phyloP scores from a whole-genome alignment of 2,113 vertebrate species.

The Petroica traversi region DNA sequence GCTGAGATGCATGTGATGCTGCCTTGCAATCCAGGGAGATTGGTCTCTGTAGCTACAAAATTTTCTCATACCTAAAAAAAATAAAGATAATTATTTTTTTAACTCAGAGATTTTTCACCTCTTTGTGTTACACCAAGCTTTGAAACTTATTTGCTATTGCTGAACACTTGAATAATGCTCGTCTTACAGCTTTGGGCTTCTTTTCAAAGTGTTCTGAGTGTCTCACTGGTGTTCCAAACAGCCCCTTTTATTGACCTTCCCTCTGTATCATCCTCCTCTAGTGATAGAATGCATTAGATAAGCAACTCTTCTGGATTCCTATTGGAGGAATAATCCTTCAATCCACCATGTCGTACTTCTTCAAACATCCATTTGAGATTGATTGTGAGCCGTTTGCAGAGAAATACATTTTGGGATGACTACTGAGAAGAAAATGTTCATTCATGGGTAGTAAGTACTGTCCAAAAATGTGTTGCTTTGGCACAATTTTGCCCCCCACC shows the following conservation, averaged over 20 bases:
- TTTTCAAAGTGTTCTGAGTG: neutral
- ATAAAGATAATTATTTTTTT: neutral
- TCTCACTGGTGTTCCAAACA: neutral
- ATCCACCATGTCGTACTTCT: neutral
- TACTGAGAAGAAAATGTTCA: neutral
- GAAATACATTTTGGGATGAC: neutral
- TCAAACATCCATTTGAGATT: neutral
- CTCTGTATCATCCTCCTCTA: neutral
- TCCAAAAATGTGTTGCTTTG: neutral
- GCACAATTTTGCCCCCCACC: neutral
- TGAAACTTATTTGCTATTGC: neutral
- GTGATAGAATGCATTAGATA: neutral
- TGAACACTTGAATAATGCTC: neutral
- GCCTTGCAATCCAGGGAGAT: rapidly evolving
- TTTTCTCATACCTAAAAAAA: neutral
- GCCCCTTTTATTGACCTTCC: neutral
- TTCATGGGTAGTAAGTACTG: neutral
- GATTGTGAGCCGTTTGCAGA: neutral
- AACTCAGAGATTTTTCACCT: neutral
- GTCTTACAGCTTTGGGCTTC: neutral
- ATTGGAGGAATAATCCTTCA: neutral
- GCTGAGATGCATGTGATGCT: neutral
- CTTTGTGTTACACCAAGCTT: neutral
- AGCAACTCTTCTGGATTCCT: neutral
- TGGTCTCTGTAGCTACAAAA: neutral